Evolutionary conservation across 2,888 invertebrate genomes (phyloP).

Genomic region (Latheticus oryzae): DNA sequence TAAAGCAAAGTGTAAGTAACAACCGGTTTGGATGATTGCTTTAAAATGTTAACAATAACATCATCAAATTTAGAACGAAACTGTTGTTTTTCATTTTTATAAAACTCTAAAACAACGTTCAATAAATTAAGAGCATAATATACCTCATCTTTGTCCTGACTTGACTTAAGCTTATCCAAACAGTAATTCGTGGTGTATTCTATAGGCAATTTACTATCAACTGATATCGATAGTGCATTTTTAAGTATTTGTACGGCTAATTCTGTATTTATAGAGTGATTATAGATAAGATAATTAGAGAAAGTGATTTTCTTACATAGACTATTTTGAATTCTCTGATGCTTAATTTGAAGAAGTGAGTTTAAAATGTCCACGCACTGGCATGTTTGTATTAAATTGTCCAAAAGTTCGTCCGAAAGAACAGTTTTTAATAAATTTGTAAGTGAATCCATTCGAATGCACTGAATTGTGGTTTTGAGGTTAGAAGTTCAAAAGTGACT

Average conservation of each 20-base stretch:
- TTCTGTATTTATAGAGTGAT: neutral
- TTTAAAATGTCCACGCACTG: conserved; percentile 1
- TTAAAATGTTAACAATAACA: conserved; percentile 8
- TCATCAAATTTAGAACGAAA: neutral
- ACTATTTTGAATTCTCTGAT: conserved; percentile 1
- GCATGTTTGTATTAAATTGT: conserved; percentile 12
- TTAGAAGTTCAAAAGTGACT: too few relatives aligned
- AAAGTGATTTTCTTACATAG: conserved; percentile 11
- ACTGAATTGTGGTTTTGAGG: too few relatives aligned
- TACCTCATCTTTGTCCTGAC: neutral
- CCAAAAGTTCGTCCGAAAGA: conserved; percentile 8
- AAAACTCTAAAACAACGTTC: conserved; percentile 17
- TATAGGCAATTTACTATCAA: neutral
- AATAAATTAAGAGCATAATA: conserved; percentile 17
- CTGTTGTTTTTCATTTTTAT: conserved; percentile 2
- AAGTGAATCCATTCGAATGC: conserved; percentile 1
- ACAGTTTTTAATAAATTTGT: neutral
- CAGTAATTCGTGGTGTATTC: conserved; percentile 1
- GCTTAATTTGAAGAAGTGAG: conserved; percentile 8
- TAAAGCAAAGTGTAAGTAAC: conserved; percentile 4
- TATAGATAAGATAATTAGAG: conserved; percentile 1
- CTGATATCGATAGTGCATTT: neutral
- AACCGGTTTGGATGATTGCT: neutral
- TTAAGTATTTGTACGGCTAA: conserved; percentile 2
- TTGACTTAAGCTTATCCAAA: neutral